Percentiles rank a stretch among this genome's conserved stretches.
Evolutionary conservation across 2,888 invertebrate genomes (phyloP).

Genomic region (Temnothorax rugatulus): DNA sequence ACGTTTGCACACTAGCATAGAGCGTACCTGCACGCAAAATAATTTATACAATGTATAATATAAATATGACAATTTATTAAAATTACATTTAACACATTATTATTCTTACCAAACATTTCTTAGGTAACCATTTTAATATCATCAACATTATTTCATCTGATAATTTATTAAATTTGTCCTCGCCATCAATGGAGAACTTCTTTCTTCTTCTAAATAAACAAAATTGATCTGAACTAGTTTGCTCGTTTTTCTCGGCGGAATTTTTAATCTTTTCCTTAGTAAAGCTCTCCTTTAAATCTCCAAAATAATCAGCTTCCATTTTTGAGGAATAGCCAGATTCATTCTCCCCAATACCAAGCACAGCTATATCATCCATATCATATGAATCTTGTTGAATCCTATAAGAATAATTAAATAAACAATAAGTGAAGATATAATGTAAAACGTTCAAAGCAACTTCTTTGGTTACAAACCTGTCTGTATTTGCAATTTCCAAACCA

Average conservation of each 20-base stretch:
- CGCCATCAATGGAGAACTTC: slow-evolving; percentile 84
- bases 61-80: neutral
- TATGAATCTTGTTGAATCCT: slow-evolving; percentile 77
- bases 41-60: slow-evolving; percentile 26
- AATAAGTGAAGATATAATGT: neutral
- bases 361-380: slow-evolving; percentile 75
- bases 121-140: slow-evolving; percentile 94
- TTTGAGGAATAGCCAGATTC: slow-evolving; percentile 83
- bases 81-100: neutral
- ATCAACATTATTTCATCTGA: slow-evolving; percentile 95
- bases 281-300: slow-evolving; percentile 78
- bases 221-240: slow-evolving; percentile 75
- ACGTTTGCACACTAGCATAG: slow-evolving; percentile 88
- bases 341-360: slow-evolving; percentile 75
- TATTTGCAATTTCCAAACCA: slow-evolving; percentile 67
- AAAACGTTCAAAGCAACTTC: neutral
- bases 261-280: slow-evolving; percentile 72
- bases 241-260: slow-evolving; percentile 82
- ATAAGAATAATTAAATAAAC: neutral
- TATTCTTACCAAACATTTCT: slow-evolving; percentile 90
- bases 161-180: slow-evolving; percentile 91
- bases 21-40: slow-evolving; percentile 83
- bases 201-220: slow-evolving; percentile 82
- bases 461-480: slow-evolving; percentile 76
- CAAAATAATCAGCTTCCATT: slow-evolving; percentile 78